Evolutionary conservation across 2,797 vertebrate species (phyloP).

Genomic region (Thunnus albacares): DNA sequence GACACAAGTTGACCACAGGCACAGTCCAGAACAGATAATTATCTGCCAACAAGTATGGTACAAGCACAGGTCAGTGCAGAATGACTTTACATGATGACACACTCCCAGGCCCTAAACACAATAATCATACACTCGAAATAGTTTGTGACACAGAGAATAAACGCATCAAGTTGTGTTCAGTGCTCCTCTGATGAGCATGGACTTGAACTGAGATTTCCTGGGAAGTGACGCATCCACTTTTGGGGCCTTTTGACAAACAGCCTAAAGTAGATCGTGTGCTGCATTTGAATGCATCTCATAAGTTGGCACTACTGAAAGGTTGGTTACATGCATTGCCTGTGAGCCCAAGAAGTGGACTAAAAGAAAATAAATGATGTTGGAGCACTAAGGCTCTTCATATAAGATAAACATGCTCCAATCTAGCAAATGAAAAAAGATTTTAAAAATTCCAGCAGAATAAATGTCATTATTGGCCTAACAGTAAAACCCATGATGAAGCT

Average conservation of each 20-base stretch:
- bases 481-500: too few species aligned
- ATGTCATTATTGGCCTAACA: too few species aligned
- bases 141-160: neutral
- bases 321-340: neutral
- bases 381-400: neutral
- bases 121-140: neutral
- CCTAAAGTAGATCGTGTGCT: constrained; percentile 1
- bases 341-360: neutral
- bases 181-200: constrained; percentile 12
- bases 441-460: too few species aligned
- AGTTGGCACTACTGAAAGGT: neutral
- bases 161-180: constrained; percentile 13
- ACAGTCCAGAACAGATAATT: constrained; percentile 13
- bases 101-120: neutral
- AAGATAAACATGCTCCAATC: neutral
- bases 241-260: constrained; percentile 17
- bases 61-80: neutral
- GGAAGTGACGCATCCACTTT: neutral
- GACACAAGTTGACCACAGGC: constrained; percentile 1
- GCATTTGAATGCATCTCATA: neutral
- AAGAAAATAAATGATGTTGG: neutral
- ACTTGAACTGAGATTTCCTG: constrained; percentile 12
- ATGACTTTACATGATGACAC: neutral
- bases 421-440: neutral
- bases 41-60: neutral